These are phyloP conservation scores for Aphodius granarius DNA, from an alignment of 2,888 invertebrate genomes.

Conservation along the genomic window DNA sequence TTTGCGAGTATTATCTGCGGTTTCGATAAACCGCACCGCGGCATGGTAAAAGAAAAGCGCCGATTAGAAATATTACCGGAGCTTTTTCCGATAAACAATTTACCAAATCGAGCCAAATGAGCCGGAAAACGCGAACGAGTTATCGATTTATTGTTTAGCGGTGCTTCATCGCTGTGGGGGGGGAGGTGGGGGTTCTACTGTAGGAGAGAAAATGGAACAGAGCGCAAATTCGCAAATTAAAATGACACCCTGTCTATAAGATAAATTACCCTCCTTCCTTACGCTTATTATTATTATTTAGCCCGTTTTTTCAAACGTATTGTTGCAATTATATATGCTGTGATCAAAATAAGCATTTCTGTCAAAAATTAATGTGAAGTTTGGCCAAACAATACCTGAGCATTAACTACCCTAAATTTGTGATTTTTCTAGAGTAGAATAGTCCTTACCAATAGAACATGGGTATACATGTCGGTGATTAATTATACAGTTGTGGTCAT, in stretches of 20 bases:
- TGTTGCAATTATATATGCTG: too few relatives aligned
- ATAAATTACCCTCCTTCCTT: neutral
- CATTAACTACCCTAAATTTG: too few relatives aligned
- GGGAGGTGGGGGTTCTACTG: neutral
- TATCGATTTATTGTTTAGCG: conserved; percentile 24
- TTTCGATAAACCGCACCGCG: too few relatives aligned
- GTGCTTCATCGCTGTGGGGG: conserved; percentile 1
- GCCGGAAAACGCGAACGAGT: conserved; percentile 18
- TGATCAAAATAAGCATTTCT: too few relatives aligned
- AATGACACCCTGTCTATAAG: conserved; percentile 20
- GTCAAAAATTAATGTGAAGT: too few relatives aligned
- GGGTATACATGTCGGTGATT: too few relatives aligned
- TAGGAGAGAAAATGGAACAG: conserved; percentile 13
- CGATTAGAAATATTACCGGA: neutral
- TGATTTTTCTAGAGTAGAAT: too few relatives aligned
- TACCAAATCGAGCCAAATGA: conserved; percentile 20
- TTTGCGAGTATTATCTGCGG: too few relatives aligned
- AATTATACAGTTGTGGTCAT: too few relatives aligned
- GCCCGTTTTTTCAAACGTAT: neutral
- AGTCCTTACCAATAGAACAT: too few relatives aligned
- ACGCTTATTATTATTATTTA: neutral
- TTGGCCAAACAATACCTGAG: too few relatives aligned
- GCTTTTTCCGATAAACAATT: conserved; percentile 25
- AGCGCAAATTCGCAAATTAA: conserved; percentile 22
- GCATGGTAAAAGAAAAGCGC: neutral